A percentile compares a stretch with the other conserved stretches of the same genome.
These are phyloP conservation scores for Steatocranus sp. DNA, from an alignment of 2,797 vertebrate genomes.

Conservation along the genomic window DNA sequence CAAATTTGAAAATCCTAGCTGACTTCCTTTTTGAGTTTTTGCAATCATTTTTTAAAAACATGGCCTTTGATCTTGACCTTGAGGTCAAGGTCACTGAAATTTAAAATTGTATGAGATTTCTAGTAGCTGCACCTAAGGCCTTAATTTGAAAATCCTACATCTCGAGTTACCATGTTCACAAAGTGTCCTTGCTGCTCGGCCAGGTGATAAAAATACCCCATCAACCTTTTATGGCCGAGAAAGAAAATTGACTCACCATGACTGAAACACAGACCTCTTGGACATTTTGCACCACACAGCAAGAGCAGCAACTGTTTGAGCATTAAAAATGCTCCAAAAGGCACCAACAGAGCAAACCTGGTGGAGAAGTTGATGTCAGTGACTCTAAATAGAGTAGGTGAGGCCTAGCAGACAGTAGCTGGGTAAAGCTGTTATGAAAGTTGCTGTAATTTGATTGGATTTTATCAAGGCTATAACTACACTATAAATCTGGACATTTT, in stretches of 20 bases:
- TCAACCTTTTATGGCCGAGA: background rate
- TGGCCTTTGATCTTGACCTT: background rate
- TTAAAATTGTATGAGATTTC: background rate
- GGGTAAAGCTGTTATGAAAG: background rate
- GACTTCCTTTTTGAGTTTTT: background rate
- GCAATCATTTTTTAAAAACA: background rate
- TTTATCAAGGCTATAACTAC: background rate
- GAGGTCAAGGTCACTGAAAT: background rate
- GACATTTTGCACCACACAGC: background rate
- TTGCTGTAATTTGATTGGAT: background rate
- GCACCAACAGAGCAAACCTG: background rate
- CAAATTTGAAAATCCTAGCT: background rate
- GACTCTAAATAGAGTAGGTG: background rate
- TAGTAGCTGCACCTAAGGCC: background rate
- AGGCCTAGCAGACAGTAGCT: background rate
- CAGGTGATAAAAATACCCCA: background rate
- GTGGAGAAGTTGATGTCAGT: background rate
- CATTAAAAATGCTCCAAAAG: background rate
- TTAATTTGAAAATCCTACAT: background rate
- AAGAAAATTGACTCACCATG: background rate
- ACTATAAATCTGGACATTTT: background rate
- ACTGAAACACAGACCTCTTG: background rate
- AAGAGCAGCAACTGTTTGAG: background rate
- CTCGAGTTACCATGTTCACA: background rate
- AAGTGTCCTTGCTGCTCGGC: background rate